A percentile compares a stretch with the other conserved stretches of the same genome.
Evolutionary conservation across 2,113 vertebrate species (phyloP).

Genomic region (Aptenodytes patagonicus): DNA sequence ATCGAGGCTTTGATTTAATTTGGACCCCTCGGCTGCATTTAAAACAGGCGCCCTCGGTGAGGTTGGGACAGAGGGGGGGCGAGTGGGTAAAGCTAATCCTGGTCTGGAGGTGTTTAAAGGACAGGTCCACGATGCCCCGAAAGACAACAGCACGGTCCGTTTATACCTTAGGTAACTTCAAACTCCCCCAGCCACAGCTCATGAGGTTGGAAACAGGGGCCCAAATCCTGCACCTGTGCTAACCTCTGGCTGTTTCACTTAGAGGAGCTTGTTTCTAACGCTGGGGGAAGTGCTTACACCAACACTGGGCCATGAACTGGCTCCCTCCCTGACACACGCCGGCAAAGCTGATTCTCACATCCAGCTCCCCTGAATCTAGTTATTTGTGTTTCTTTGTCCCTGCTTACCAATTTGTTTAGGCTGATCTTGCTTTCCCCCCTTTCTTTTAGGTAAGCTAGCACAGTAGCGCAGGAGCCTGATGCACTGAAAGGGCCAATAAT

Average conservation of each 20-base stretch:
- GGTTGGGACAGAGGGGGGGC: rapidly evolving
- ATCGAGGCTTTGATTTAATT: background rate
- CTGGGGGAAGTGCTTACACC: background rate
- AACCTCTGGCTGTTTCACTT: background rate
- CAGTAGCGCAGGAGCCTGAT: background rate
- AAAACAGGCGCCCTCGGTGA: background rate
- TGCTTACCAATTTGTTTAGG: background rate
- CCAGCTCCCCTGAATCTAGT: background rate
- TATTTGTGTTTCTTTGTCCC: background rate
- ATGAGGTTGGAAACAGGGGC: background rate
- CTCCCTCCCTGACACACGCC: background rate
- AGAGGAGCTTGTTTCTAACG: background rate
- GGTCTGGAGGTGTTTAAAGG: background rate
- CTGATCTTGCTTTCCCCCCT: background rate
- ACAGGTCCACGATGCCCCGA: background rate
- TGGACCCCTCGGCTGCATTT: background rate
- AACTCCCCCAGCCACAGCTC: background rate
- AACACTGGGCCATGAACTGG: background rate
- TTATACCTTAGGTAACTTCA: background rate
- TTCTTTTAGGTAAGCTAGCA: background rate
- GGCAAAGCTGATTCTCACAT: background rate
- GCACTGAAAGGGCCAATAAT: background rate
- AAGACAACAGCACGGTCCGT: background rate
- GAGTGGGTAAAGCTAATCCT: background rate
- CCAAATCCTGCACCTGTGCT: background rate